Percentiles rank a stretch among this genome's conserved stretches.
These are phyloP conservation scores for Dryomyza anilis DNA, from an alignment of 2,888 invertebrate genomes.

Conservation along the genomic window DNA sequence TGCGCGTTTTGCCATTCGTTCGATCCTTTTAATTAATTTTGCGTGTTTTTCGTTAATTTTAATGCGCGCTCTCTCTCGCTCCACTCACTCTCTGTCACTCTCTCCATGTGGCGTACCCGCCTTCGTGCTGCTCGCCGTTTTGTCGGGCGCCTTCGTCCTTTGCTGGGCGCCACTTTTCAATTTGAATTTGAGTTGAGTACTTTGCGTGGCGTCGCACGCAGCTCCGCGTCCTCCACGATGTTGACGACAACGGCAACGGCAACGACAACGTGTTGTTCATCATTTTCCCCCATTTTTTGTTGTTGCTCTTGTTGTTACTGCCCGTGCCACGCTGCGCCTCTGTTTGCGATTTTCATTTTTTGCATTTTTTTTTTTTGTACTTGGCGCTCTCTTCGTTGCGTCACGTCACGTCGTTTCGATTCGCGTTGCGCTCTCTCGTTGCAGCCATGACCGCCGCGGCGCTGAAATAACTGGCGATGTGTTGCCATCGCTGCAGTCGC, in stretches of 20 bases:
- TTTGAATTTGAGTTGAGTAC: not conserved
- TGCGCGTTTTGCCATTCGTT: not conserved
- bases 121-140: too few species aligned
- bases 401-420: not conserved
- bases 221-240: too few species aligned
- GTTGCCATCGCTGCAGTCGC: constrained; percentile 54
- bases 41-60: not conserved
- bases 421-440: not conserved
- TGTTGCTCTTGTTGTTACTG: not conserved
- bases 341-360: not conserved
- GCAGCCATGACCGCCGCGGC: not conserved
- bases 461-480: not conserved
- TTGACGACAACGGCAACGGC: too few species aligned
- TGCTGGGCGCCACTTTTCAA: not conserved
- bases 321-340: not conserved
- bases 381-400: constrained; percentile 1
- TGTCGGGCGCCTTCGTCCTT: too few species aligned
- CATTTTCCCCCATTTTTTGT: not conserved
- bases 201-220: constrained; percentile 26
- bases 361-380: too few species aligned
- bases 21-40: not conserved
- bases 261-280: not conserved
- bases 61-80: not conserved
- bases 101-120: too few species aligned
- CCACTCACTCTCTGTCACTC: not conserved